phyloP scores from a whole-genome alignment of 2,888 invertebrate genomes.

The Beris morrisii region DNA sequence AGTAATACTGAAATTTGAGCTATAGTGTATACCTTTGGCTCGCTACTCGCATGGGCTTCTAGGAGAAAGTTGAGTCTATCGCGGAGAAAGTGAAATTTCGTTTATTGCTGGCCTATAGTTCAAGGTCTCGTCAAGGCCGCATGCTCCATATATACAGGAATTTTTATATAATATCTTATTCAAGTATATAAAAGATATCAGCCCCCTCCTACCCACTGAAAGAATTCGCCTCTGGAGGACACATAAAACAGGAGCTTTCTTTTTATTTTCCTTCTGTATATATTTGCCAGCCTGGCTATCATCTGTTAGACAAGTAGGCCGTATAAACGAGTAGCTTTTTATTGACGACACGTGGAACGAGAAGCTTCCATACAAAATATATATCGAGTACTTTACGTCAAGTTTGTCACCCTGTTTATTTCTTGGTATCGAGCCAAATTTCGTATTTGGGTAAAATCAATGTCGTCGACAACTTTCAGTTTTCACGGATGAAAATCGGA shows the following conservation, averaged over 20 bases:
- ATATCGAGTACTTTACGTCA: background rate
- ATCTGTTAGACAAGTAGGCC: background rate
- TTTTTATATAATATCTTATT: background rate
- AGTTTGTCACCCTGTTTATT: constrained; percentile 26
- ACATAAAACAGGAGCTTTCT: background rate
- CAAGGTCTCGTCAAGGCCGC: constrained; percentile 38
- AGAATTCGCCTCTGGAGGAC: constrained; percentile 7
- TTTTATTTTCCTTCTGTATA: background rate
- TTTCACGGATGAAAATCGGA: constrained; percentile 5
- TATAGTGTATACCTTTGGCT: too few species aligned
- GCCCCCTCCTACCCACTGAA: background rate
- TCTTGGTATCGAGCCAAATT: background rate
- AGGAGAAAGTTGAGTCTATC: too few species aligned
- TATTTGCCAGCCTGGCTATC: background rate
- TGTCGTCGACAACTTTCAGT: constrained; percentile 24
- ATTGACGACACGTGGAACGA: constrained; percentile 24
- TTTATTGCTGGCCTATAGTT: constrained; percentile 36
- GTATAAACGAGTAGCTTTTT: constrained; percentile 3
- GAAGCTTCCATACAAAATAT: constrained; percentile 7
- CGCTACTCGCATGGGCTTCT: too few species aligned
- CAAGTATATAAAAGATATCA: constrained; percentile 8
- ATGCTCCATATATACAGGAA: constrained; percentile 28
- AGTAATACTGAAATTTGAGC: constrained; percentile 2
- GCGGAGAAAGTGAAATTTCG: constrained; percentile 33
- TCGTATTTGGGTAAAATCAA: constrained; percentile 23